Conservation (phyloP, 1,140 invertebrate genomes). For the Drosophila obscura region DNA sequence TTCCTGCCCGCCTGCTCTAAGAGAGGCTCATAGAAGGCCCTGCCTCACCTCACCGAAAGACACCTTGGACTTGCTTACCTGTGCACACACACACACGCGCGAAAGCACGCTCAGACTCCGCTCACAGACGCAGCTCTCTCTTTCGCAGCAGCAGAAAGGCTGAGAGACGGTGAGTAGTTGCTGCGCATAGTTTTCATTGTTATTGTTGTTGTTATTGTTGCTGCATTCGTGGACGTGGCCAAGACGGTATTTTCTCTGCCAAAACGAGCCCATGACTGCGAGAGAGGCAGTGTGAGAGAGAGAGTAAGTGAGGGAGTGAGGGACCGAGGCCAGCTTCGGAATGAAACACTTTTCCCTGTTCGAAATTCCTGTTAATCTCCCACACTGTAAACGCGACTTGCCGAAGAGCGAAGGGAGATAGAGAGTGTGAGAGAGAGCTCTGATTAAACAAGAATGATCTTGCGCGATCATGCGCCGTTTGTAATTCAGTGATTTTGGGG, state of each 20-base stretch:
- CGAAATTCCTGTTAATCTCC: slow-evolving; percentile 1
- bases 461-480: no score
- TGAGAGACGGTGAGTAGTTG: slow-evolving; percentile 9
- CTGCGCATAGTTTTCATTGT: not conserved
- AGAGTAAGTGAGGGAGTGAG: not conserved
- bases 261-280: not conserved
- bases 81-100: slow-evolving; percentile 5
- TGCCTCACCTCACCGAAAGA: not conserved
- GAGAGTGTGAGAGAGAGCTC: no score
- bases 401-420: no score
- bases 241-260: slow-evolving; percentile 3
- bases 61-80: slow-evolving; percentile 28
- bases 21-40: no score
- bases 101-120: slow-evolving; percentile 1
- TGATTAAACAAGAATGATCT: no score
- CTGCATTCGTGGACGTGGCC: slow-evolving; percentile 13
- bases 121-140: not conserved
- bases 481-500: no score
- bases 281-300: not conserved
- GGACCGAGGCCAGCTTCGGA: no score
- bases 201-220: not conserved
- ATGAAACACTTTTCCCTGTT: not conserved
- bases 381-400: not conserved
- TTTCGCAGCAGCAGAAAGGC: not conserved
- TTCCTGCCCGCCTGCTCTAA: no score